Percentiles rank a stretch among this genome's conserved stretches.
phyloP scores from a whole-genome alignment of 2,888 invertebrate species.

The Bellardia pandia region DNA sequence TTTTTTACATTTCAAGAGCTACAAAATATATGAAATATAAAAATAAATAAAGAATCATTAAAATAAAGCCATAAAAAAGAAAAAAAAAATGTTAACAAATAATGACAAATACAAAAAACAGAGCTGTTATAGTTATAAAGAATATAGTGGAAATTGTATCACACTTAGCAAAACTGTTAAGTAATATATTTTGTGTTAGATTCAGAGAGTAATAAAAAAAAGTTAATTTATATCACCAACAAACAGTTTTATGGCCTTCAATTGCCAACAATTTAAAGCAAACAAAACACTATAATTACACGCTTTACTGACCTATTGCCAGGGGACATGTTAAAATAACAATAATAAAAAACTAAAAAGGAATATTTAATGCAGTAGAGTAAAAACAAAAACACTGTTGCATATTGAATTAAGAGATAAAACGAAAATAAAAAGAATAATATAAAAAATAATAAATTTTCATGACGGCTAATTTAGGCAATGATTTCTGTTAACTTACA shows the following conservation, averaged over 20 bases:
- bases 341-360: neutral
- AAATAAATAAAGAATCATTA: slow-evolving; percentile 61
- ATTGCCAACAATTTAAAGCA: slow-evolving; percentile 69
- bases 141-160: slow-evolving; percentile 67
- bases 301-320: slow-evolving; percentile 53
- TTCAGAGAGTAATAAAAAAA: neutral
- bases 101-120: slow-evolving; percentile 53
- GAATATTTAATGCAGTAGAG: neutral
- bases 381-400: slow-evolving; percentile 38
- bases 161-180: slow-evolving; percentile 70
- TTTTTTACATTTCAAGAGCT: neutral
- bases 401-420: neutral
- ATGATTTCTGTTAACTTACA: too few relatives aligned
- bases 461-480: too few relatives aligned
- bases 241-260: slow-evolving; percentile 60
- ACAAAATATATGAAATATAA: slow-evolving; percentile 4
- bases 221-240: slow-evolving; percentile 20
- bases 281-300: slow-evolving; percentile 63
- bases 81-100: slow-evolving; percentile 59
- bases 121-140: slow-evolving; percentile 2
- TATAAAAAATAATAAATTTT: too few relatives aligned
- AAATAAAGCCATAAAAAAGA: slow-evolving; percentile 48
- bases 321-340: neutral
- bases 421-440: too few relatives aligned
- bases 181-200: slow-evolving; percentile 51